Evolutionary conservation across 2,797 vertebrate genomes (phyloP), one percentile per base, ranked within the genome.

Genomic region (Capromys pilorides): DNA sequence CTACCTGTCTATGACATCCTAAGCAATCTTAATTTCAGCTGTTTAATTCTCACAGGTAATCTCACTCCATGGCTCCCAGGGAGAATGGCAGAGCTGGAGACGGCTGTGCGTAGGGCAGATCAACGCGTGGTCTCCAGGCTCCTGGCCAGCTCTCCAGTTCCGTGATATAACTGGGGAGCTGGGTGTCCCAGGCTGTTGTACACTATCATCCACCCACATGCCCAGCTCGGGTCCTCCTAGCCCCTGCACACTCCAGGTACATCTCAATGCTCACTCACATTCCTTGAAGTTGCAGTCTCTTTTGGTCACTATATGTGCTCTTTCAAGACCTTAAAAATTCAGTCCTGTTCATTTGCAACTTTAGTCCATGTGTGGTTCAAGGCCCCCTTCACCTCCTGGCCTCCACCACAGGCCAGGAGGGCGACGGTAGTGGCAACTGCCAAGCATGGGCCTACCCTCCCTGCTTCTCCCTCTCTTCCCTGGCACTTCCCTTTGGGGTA

Each of bases 311-410:
- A 77, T 10, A 81, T 77, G 19, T 3, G 2, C 59, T 88, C 39
- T 95, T 94, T 75, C 62, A 86, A 83, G 67, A 31, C 26, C 71
- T 79, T 81, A 92, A 96, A 90, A 49, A 80, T 14, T 95, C n/a
- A 78, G 28, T 31, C 36, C 16, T 86, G 14, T 31, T 95, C 73
- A 94, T 80, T 77, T 90, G 41, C 77, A 94, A 88, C 5, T 82
- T 94, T 28, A 80, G 21, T 8, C 75, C 26, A 31, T 24, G 26
- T 61, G 84, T 33, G 45, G n/a, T 45, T 83, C 41, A 78, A 91
- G 31, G 54, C 81, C 39, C 36, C 90, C 62, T 49, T 92, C 78
- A 73, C 31, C 57, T 75, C 7, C 33, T 7, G 45, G 51, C 2
- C 64, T 73, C 59, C 51, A 81, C 57, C 4, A 7, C 66, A 81